Evolutionary conservation across 2,797 vertebrate species (phyloP).

Genomic region (Phrynocephalus guinanensis): DNA sequence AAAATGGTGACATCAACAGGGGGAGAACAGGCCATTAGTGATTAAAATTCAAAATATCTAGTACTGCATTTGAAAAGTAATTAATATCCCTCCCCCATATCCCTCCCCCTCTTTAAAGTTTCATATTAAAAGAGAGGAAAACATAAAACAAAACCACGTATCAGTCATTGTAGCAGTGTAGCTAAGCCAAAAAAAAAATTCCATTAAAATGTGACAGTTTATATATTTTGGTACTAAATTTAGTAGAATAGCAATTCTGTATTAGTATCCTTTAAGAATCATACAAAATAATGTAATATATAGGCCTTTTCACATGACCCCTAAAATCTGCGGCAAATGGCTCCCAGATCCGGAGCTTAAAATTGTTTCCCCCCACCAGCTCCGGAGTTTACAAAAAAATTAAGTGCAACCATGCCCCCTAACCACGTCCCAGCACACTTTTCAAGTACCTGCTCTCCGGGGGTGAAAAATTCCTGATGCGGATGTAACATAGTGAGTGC

Average conservation of each 20-base stretch:
- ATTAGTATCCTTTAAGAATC: background rate
- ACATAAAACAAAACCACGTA: background rate
- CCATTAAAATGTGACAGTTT: background rate
- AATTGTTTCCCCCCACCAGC: too few species aligned
- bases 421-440: too few species aligned
- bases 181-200: background rate
- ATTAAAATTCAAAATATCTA: constrained; percentile 27
- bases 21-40: background rate
- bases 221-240: background rate
- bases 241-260: background rate
- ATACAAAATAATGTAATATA: background rate
- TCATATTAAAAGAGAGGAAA: background rate
- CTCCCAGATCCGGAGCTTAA: too few species aligned
- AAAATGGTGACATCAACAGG: constrained; percentile 1
- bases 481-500: too few species aligned
- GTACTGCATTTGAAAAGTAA: background rate
- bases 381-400: too few species aligned
- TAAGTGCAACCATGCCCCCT: too few species aligned
- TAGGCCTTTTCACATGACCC: too few species aligned
- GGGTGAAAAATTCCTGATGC: too few species aligned
- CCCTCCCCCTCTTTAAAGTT: background rate
- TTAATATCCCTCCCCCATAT: background rate
- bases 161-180: background rate
- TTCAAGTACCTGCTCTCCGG: too few species aligned
- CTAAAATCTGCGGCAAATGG: too few species aligned